Evolutionary conservation across 2,888 invertebrate genomes (phyloP).

Genomic region (Acrobasis repandana): DNA sequence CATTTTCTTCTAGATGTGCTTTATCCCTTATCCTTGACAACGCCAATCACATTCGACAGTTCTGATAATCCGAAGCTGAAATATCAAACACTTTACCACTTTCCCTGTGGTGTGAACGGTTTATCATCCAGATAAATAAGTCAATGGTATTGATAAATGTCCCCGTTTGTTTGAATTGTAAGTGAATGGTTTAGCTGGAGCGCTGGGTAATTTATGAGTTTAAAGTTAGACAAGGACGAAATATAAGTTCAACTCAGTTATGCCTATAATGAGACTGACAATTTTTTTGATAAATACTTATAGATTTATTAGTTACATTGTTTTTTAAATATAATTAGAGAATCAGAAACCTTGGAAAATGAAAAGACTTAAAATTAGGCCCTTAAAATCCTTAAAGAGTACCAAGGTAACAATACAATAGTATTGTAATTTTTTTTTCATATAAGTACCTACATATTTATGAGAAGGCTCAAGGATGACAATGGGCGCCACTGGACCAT

Average conservation of each 20-base stretch:
- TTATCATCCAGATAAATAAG: slow-evolving; percentile 18
- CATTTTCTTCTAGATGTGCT: neutral
- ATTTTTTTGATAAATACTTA: too few species aligned
- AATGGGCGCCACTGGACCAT: too few species aligned
- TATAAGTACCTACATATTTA: too few species aligned
- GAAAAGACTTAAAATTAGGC: too few species aligned
- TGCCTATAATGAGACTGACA: neutral
- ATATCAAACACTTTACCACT: slow-evolving; percentile 19
- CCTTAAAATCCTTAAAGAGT: too few species aligned
- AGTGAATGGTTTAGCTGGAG: slow-evolving; percentile 8
- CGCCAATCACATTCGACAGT: neutral
- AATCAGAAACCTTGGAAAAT: too few species aligned
- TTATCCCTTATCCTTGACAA: neutral
- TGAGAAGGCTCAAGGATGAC: too few species aligned
- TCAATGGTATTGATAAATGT: slow-evolving; percentile 23
- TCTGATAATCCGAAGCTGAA: slow-evolving; percentile 3
- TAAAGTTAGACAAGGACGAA: neutral
- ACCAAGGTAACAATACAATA: too few species aligned
- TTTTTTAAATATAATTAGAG: too few species aligned
- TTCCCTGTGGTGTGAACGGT: slow-evolving; percentile 1
- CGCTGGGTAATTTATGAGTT: neutral
- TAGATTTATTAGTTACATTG: too few species aligned
- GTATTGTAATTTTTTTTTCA: too few species aligned
- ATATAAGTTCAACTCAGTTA: neutral
- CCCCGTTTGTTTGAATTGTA: slow-evolving; percentile 5